phyloP scores from a whole-genome alignment of 2,113 vertebrate genomes.

The Quiscalus mexicanus region DNA sequence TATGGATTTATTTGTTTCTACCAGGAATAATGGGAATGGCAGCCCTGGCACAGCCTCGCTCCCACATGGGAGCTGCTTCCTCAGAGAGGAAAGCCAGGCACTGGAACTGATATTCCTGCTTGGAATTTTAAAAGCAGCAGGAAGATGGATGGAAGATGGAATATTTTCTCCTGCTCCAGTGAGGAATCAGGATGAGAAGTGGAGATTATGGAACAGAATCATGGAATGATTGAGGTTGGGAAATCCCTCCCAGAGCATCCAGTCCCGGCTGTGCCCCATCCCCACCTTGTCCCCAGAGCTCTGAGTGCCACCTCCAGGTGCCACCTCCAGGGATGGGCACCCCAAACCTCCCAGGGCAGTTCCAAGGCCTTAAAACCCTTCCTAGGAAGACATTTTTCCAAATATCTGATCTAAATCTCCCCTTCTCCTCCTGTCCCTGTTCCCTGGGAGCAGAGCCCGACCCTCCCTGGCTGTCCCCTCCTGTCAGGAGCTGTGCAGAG shows the following conservation, averaged over 20 bases:
- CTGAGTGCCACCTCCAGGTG: too few relatives aligned
- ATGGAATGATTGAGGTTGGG: rapidly evolving
- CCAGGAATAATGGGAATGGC: neutral
- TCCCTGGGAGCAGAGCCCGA: too few relatives aligned
- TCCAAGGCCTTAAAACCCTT: too few relatives aligned
- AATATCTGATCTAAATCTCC: too few relatives aligned
- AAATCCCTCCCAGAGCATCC: neutral
- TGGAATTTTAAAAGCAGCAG: neutral
- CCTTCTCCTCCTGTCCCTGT: too few relatives aligned
- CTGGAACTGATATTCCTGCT: neutral
- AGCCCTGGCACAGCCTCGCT: neutral
- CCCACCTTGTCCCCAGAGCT: too few relatives aligned
- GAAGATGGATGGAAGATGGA: neutral
- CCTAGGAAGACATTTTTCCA: too few relatives aligned
- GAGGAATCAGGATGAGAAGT: neutral
- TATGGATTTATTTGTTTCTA: neutral
- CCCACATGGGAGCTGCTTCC: neutral
- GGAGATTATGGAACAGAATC: neutral
- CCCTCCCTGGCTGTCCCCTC: too few relatives aligned
- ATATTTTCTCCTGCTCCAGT: neutral
- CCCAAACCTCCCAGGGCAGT: too few relatives aligned
- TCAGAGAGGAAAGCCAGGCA: neutral
- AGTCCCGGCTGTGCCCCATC: neutral
- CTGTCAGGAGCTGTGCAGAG: too few relatives aligned
- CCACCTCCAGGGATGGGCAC: too few relatives aligned